These are phyloP conservation scores for Dicycla oo DNA, from an alignment of 2,888 invertebrate genomes.

Conservation along the genomic window DNA sequence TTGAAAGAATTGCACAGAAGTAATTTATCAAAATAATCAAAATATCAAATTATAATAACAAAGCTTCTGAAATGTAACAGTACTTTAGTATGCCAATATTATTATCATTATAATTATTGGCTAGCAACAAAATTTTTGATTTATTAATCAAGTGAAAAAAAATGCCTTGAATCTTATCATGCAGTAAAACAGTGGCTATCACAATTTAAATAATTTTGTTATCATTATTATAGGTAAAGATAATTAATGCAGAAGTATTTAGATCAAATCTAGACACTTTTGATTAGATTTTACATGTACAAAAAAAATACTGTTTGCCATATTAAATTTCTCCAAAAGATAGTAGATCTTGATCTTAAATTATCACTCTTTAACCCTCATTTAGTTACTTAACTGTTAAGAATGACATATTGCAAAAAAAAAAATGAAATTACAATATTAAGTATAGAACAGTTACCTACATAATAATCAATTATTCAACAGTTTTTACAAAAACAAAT, in stretches of 20 bases:
- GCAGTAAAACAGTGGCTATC: constrained; percentile 5
- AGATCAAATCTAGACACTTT: not conserved
- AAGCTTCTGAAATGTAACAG: not conserved
- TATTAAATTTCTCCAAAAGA: not conserved
- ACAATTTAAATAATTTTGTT: not conserved
- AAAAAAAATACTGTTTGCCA: no score
- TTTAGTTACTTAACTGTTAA: no score
- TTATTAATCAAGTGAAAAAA: not conserved
- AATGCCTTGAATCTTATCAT: constrained; percentile 35
- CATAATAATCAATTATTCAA: no score
- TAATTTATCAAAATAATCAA: not conserved
- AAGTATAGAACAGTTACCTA: no score
- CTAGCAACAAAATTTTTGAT: not conserved
- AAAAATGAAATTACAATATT: no score
- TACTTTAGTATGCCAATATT: not conserved
- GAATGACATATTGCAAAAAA: no score
- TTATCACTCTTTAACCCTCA: no score
- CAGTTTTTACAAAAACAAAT: no score
- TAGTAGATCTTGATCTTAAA: no score
- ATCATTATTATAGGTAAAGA: not conserved
- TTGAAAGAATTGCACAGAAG: not conserved
- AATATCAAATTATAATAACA: not conserved
- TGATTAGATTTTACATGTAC: constrained; percentile 13
- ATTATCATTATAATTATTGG: not conserved
- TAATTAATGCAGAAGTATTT: constrained; percentile 1